These are phyloP conservation scores for Pterophyllum scalare DNA, from an alignment of 2,113 vertebrate species.

Conservation along the genomic window DNA sequence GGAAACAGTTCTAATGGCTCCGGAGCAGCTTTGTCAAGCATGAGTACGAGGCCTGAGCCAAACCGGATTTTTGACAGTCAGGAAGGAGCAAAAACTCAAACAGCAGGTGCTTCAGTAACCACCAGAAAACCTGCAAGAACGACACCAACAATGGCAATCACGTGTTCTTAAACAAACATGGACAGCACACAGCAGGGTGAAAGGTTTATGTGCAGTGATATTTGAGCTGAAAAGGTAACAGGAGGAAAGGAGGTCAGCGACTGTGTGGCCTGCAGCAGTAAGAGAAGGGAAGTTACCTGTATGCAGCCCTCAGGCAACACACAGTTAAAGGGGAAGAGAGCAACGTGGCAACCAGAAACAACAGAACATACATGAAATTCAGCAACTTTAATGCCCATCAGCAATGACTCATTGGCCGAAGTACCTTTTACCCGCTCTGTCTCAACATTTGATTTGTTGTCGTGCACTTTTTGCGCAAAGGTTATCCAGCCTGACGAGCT, in stretches of 20 bases:
- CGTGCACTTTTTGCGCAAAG: background rate
- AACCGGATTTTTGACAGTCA: background rate
- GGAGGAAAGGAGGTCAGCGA: background rate
- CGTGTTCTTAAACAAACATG: background rate
- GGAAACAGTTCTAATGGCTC: background rate
- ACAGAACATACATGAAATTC: background rate
- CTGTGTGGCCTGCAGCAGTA: background rate
- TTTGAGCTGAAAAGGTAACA: background rate
- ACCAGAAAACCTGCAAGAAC: background rate
- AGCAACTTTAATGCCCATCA: background rate
- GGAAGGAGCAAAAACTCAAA: background rate
- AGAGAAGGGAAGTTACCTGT: fast-evolving
- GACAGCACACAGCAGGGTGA: background rate
- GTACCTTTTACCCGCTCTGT: background rate
- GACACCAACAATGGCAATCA: background rate
- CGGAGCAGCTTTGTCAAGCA: background rate
- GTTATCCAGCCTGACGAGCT: background rate
- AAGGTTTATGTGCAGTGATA: background rate
- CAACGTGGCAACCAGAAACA: background rate
- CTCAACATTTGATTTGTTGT: background rate
- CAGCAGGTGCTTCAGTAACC: background rate
- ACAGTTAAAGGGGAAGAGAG: background rate
- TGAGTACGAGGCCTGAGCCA: fast-evolving
- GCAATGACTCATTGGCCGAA: background rate
- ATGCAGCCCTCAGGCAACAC: background rate